A percentile compares a stretch with the other conserved stretches of the same genome.
phyloP scores from a whole-genome alignment of 2,888 invertebrate genomes.

The Pterostichus niger region DNA sequence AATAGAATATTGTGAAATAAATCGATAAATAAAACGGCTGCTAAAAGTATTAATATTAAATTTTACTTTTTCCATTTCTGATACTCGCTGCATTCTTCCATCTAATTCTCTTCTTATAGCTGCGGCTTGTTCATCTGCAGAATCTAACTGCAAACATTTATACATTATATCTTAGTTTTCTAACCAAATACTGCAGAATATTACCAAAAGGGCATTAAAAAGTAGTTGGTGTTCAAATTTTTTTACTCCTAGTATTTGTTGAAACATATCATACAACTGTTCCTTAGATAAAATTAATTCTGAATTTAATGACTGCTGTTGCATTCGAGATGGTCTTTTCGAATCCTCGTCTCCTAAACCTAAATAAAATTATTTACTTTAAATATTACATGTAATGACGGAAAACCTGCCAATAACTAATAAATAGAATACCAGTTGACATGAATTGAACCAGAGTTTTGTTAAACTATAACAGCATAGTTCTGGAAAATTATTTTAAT shows the following conservation, averaged over 20 bases:
- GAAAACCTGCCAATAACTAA: no score
- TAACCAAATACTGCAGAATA: background rate
- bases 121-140: slow-evolving; percentile 99
- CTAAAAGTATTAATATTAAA: slow-evolving; percentile 60
- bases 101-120: slow-evolving; percentile 99
- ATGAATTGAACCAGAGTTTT: no score
- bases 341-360: slow-evolving; percentile 91
- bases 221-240: slow-evolving; percentile 99
- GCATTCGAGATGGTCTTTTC: slow-evolving; percentile 91
- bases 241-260: slow-evolving; percentile 98
- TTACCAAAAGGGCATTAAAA: slow-evolving; percentile 97
- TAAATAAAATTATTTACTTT: slow-evolving; percentile 68
- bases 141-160: slow-evolving; percentile 88
- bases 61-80: slow-evolving; percentile 96
- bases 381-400: background rate
- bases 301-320: slow-evolving; percentile 93
- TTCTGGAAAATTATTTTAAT: no score
- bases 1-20: slow-evolving; percentile 61
- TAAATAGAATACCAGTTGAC: no score
- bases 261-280: slow-evolving; percentile 99
- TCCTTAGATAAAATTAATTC: slow-evolving; percentile 98
- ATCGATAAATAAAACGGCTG: background rate
- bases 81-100: slow-evolving; percentile 97
- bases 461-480: no score
- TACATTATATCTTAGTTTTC: slow-evolving; percentile 18